Evolutionary conservation across 2,797 vertebrate species (phyloP).

Genomic region (Adelosebastes latens): DNA sequence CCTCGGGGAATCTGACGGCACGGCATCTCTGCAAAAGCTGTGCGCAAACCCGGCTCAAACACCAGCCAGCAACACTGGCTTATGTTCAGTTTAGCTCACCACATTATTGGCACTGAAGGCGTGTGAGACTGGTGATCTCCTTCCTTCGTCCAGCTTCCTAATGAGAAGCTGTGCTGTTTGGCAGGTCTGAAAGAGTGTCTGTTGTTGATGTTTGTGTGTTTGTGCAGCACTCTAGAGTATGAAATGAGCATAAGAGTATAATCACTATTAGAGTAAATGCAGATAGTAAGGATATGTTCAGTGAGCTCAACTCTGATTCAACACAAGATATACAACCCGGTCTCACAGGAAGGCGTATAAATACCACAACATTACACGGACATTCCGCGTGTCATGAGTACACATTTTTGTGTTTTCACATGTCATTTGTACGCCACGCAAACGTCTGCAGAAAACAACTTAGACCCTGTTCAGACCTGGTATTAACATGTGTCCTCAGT

Average conservation of each 20-base stretch:
- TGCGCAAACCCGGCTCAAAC: neutral
- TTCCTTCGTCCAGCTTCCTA: slow-evolving; percentile 2
- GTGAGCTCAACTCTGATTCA: neutral
- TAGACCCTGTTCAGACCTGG: too few species aligned
- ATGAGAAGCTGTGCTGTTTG: slow-evolving; percentile 29
- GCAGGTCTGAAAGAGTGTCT: neutral
- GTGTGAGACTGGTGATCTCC: neutral
- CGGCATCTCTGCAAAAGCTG: neutral
- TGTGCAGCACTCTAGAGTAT: neutral
- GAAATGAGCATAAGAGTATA: neutral
- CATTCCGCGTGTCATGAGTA: too few species aligned
- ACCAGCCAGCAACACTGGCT: slow-evolving; percentile 1
- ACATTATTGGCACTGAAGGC: slow-evolving; percentile 5
- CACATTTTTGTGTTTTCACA: too few species aligned
- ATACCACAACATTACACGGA: too few species aligned
- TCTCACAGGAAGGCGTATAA: too few species aligned
- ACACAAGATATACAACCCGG: neutral
- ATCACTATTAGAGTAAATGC: neutral
- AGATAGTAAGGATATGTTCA: neutral
- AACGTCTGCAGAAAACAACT: too few species aligned
- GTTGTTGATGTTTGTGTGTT: neutral
- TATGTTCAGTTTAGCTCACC: neutral
- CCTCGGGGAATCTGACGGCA: neutral
- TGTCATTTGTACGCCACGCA: too few species aligned
- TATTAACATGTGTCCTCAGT: too few species aligned